Evolutionary conservation across 2,113 vertebrate genomes (phyloP).

Genomic region (Sardina pilchardus): DNA sequence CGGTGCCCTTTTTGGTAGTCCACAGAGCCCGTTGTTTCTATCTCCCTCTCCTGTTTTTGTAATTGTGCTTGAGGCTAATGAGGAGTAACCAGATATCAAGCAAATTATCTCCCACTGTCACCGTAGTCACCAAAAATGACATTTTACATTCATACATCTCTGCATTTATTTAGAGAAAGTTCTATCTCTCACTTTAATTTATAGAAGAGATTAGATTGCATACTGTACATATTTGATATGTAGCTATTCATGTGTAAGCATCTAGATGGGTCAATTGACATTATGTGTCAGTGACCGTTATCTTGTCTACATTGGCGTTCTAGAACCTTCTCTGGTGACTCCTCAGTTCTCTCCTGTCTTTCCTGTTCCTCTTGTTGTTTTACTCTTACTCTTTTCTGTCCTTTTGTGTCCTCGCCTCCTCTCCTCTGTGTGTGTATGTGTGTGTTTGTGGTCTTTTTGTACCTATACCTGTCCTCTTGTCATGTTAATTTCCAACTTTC

Average conservation of each 20-base stretch:
- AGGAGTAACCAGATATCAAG: not conserved
- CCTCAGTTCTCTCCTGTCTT: conserved; percentile 30
- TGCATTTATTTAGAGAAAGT: not conserved
- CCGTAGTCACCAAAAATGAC: not conserved
- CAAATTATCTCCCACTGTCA: not conserved
- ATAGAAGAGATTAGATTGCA: not conserved
- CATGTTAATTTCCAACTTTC: not conserved
- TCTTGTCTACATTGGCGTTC: not conserved
- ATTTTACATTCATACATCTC: not conserved
- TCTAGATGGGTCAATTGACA: not conserved
- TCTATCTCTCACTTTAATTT: not conserved
- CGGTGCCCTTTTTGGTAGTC: not conserved
- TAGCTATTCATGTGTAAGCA: not conserved
- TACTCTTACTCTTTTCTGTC: not conserved
- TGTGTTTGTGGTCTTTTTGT: conserved; percentile 26
- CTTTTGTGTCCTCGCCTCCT: not conserved
- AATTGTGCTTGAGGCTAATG: not conserved
- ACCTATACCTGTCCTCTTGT: not conserved
- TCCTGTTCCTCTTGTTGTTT: conserved; percentile 6
- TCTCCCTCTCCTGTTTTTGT: conserved; percentile 45
- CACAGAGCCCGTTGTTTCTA: not conserved
- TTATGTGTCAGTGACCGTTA: not conserved
- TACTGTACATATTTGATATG: too few relatives aligned
- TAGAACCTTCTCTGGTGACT: not conserved
- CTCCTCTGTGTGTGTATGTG: not conserved